A percentile compares a stretch with the other conserved stretches of the same genome.
Evolutionary conservation across 2,113 vertebrate species (phyloP).

Genomic region (Hymenochirus boettgeri): DNA sequence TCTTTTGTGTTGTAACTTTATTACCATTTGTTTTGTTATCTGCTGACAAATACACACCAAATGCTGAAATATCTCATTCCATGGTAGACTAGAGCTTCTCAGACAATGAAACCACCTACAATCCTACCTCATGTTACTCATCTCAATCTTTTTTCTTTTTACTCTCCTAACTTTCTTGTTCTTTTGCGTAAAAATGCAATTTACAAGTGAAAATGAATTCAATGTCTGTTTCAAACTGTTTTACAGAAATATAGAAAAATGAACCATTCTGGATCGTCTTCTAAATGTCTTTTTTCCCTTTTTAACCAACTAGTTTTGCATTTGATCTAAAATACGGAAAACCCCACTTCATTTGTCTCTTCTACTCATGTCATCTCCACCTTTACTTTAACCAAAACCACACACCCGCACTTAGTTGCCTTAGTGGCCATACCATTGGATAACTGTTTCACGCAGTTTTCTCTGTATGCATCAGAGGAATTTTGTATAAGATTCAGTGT

Average conservation of each 20-base stretch:
- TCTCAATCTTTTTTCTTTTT: too few relatives aligned
- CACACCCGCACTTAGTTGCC: slow-evolving; percentile 17
- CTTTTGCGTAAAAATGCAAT: too few relatives aligned
- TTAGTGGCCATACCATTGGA: slow-evolving; percentile 19
- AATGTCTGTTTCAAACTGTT: too few relatives aligned
- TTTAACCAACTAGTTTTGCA: slow-evolving; percentile 46
- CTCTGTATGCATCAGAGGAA: slow-evolving; percentile 22
- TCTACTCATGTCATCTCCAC: background rate
- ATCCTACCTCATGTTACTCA: too few relatives aligned
- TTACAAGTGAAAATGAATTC: too few relatives aligned
- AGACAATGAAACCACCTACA: too few relatives aligned
- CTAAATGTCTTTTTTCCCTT: slow-evolving; percentile 44
- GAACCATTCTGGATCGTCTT: slow-evolving; percentile 65
- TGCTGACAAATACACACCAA: too few relatives aligned
- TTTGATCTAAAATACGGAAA: slow-evolving; percentile 64
- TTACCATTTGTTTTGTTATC: too few relatives aligned
- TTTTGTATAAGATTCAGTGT: slow-evolving; percentile 27
- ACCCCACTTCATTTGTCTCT: slow-evolving; percentile 7
- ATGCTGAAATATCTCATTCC: too few relatives aligned
- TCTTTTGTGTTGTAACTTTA: too few relatives aligned
- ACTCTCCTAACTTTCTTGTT: too few relatives aligned
- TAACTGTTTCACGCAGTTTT: slow-evolving; percentile 36
- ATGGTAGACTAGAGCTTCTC: too few relatives aligned
- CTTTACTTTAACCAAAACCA: slow-evolving; percentile 21
- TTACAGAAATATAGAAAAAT: slow-evolving; percentile 4